Conservation (phyloP, 1,140 invertebrate species). For the Planococcus citri region DNA sequence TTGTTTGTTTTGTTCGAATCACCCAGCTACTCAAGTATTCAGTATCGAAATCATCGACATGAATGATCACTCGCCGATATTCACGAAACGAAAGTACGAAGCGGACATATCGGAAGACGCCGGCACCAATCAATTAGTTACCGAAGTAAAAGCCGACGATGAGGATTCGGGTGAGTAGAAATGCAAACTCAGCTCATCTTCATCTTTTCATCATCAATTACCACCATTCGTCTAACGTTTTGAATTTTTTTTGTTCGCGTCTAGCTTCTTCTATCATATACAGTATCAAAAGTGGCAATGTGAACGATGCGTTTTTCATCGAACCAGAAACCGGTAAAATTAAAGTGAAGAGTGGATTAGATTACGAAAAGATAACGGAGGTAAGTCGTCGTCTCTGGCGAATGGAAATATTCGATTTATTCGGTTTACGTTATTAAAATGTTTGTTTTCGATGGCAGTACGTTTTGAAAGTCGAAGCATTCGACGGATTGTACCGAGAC, state of each 20-base stretch:
- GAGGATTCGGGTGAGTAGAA: constrained; percentile 48
- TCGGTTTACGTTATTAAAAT: background rate
- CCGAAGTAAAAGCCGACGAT: constrained; percentile 67
- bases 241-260: constrained; percentile 26
- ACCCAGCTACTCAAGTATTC: constrained; percentile 52
- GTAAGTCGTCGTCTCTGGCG: constrained; percentile 28
- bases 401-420: background rate
- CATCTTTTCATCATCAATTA: background rate
- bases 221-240: background rate
- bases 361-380: constrained; percentile 67
- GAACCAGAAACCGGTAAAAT: constrained; percentile 67
- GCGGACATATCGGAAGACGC: constrained; percentile 67
- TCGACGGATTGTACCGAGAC: constrained; percentile 63
- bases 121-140: constrained; percentile 63
- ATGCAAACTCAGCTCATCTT: no score
- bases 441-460: constrained; percentile 43
- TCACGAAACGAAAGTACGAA: constrained; percentile 56
- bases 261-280: constrained; percentile 62
- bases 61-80: constrained; percentile 76
- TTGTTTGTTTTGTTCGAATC: no score
- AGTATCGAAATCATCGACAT: constrained; percentile 79
- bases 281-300: constrained; percentile 64
- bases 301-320: constrained; percentile 61
- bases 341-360: constrained; percentile 56
- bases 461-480: constrained; percentile 57